Evolutionary conservation across 2,113 vertebrate genomes (phyloP).

Genomic region (Deroptyus accipitrinus): DNA sequence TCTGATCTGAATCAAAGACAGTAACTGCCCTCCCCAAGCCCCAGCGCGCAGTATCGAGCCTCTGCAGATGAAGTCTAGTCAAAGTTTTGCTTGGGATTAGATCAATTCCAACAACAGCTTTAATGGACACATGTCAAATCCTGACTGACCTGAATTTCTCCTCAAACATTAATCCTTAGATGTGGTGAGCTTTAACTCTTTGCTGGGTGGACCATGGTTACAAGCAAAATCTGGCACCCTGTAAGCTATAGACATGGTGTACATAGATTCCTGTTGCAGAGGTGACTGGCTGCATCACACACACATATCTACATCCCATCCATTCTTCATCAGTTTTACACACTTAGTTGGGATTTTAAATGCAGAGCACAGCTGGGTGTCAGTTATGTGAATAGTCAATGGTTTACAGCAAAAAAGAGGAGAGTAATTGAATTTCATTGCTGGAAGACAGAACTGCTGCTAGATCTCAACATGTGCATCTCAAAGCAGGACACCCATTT

Average conservation of each 20-base stretch:
- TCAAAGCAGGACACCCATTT: not conserved
- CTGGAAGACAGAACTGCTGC: not conserved
- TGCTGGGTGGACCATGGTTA: accelerated
- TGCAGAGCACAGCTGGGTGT: not conserved
- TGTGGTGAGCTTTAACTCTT: not conserved
- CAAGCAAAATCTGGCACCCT: not conserved
- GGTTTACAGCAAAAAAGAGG: not conserved
- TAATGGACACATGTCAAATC: constrained; percentile 22
- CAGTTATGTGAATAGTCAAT: accelerated
- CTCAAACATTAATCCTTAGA: constrained; percentile 9
- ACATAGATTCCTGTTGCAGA: not conserved
- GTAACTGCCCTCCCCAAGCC: accelerated
- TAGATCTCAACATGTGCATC: accelerated
- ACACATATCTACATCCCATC: accelerated
- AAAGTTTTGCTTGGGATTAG: constrained; percentile 11
- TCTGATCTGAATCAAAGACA: not conserved
- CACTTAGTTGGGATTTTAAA: not conserved
- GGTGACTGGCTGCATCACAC: not conserved
- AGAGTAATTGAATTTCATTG: not conserved
- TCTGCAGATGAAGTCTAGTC: not conserved
- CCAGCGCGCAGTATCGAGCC: accelerated
- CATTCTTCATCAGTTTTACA: accelerated
- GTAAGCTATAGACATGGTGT: not conserved
- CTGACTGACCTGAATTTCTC: constrained; percentile 28
- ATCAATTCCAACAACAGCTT: constrained; percentile 5